Evolutionary conservation across 2,797 vertebrate genomes (phyloP).

Genomic region (Melopsittacus undulatus): DNA sequence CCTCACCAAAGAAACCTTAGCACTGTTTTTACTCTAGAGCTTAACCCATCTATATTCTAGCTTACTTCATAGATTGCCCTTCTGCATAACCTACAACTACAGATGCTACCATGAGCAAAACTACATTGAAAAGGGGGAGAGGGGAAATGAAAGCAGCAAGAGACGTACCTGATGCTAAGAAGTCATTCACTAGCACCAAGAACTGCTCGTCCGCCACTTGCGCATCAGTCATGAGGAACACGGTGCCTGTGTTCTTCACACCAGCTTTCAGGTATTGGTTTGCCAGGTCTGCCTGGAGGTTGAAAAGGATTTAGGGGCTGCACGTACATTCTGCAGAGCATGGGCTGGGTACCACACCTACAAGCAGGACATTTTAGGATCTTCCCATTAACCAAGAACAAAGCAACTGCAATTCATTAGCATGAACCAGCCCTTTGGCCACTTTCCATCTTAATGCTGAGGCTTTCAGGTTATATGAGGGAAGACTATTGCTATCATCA

Average conservation of each 20-base stretch:
- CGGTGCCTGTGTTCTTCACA: conserved; percentile 87
- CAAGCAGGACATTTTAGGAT: neutral
- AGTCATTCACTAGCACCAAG: conserved; percentile 93
- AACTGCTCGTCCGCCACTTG: conserved; percentile 94
- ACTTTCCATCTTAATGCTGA: neutral
- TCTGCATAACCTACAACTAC: neutral
- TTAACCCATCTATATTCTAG: rapidly evolving
- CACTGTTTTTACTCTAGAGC: neutral
- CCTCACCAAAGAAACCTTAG: neutral
- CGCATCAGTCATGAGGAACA: conserved; percentile 92
- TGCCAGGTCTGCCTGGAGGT: conserved; percentile 86
- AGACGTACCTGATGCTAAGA: conserved; percentile 89
- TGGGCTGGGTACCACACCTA: rapidly evolving
- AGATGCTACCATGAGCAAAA: neutral
- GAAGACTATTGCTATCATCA: neutral
- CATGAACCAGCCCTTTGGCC: neutral
- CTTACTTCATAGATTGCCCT: neutral
- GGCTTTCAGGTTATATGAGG: neutral
- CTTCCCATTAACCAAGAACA: neutral
- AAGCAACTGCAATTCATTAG: neutral
- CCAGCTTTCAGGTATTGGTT: conserved; percentile 89
- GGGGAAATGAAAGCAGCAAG: neutral
- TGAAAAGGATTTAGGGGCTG: neutral
- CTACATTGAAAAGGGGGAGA: neutral
- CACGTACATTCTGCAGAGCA: neutral